Evolutionary conservation across 1,140 invertebrate species (phyloP).

Genomic region (Drosophila parvula): DNA sequence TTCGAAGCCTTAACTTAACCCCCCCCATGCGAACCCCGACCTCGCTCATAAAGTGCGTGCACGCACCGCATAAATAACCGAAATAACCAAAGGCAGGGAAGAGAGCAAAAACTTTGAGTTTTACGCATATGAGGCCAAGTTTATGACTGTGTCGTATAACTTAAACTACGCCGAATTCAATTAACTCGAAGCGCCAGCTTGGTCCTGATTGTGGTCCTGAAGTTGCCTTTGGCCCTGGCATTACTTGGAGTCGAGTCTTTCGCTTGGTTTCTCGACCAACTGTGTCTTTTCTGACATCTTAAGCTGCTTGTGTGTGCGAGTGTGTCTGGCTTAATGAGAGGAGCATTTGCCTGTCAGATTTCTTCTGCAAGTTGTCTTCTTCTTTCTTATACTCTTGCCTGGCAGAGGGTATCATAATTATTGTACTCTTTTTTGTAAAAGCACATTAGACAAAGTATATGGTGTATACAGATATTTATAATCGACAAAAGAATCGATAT

Average conservation of each 20-base stretch:
- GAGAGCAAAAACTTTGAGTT: constrained; percentile 45
- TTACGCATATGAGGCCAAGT: constrained; percentile 68
- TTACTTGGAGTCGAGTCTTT: constrained; percentile 11
- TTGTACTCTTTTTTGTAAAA: too few species aligned
- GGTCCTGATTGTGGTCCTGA: constrained; percentile 34
- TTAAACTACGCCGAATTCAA: constrained; percentile 70
- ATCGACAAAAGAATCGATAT: too few species aligned
- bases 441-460: background rate
- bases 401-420: background rate
- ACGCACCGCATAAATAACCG: constrained; percentile 54
- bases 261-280: constrained; percentile 22
- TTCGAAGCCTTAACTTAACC: background rate
- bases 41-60: constrained; percentile 51
- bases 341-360: constrained; percentile 53
- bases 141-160: constrained; percentile 69
- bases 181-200: constrained; percentile 58
- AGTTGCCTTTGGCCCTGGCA: constrained; percentile 9
- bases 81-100: constrained; percentile 8
- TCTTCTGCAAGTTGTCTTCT: constrained; percentile 5
- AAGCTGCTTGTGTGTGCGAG: constrained; percentile 33
- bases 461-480: background rate
- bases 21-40: constrained; percentile 3
- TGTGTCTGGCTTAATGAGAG: constrained; percentile 45
- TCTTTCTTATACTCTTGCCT: constrained; percentile 9
- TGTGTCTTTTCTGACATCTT: constrained; percentile 43